Evolutionary conservation across 2,797 vertebrate genomes (phyloP).

Genomic region (Sciurus vulgaris): DNA sequence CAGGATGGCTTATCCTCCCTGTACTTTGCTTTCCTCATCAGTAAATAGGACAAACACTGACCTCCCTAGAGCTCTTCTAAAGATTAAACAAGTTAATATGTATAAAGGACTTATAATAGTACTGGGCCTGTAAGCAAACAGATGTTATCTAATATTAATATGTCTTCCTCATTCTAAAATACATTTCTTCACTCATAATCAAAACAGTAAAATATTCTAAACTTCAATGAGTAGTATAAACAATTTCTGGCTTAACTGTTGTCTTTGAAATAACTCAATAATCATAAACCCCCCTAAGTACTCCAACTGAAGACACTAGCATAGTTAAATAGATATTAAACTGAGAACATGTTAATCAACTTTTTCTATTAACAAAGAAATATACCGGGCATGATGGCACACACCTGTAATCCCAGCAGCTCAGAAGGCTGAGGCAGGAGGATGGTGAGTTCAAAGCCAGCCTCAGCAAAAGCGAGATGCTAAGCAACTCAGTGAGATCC

Average conservation of each 20-base stretch:
- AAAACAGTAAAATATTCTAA: slow-evolving; percentile 36
- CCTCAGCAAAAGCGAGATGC: too few relatives aligned
- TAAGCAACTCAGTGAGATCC: too few relatives aligned
- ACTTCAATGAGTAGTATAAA: neutral
- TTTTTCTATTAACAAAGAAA: slow-evolving; percentile 29
- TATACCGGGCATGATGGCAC: neutral
- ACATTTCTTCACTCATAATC: neutral
- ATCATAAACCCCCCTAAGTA: neutral
- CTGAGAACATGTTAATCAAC: neutral
- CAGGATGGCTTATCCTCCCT: neutral
- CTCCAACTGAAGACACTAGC: neutral
- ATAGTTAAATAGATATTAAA: slow-evolving; percentile 10
- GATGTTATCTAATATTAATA: neutral
- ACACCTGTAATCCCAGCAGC: too few relatives aligned
- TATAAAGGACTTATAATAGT: neutral
- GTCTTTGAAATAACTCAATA: neutral
- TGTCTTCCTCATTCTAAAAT: neutral
- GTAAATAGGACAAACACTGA: neutral
- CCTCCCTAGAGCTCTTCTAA: neutral
- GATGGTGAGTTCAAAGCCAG: too few relatives aligned
- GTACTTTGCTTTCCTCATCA: neutral
- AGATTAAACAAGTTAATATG: neutral
- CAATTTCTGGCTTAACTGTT: slow-evolving; percentile 24
- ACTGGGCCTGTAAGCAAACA: neutral
- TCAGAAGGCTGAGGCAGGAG: too few relatives aligned